Conservation (phyloP, 2,797 vertebrate genomes). For the Sparus aurata region DNA sequence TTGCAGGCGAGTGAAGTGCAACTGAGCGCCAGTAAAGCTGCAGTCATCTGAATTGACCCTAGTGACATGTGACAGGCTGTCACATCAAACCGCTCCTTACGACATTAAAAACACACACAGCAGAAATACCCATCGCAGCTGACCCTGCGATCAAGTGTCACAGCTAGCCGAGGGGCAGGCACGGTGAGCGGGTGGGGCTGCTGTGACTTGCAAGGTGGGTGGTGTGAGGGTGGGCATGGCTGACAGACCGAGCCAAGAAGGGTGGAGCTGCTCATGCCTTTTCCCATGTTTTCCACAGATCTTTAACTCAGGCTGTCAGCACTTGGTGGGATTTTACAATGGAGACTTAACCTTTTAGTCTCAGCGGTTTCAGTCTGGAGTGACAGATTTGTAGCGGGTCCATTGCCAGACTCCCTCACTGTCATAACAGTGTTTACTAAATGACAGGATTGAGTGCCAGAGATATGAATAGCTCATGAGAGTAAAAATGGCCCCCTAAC, state of each 20-base stretch:
- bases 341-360: slow-evolving; percentile 63
- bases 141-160: slow-evolving; percentile 86
- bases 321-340: slow-evolving; percentile 53
- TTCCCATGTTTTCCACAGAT: slow-evolving; percentile 55
- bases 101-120: slow-evolving; percentile 80
- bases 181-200: slow-evolving; percentile 33
- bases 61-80: slow-evolving; percentile 74
- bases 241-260: slow-evolving; percentile 30
- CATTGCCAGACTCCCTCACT: slow-evolving; percentile 52
- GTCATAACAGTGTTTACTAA: slow-evolving; percentile 80
- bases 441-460: slow-evolving; percentile 73
- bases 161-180: slow-evolving; percentile 58
- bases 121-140: slow-evolving; percentile 84
- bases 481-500: slow-evolving; percentile 78
- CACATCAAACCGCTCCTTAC: slow-evolving; percentile 76
- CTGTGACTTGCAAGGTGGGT: slow-evolving; percentile 49
- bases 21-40: slow-evolving; percentile 55
- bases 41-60: slow-evolving; percentile 71
- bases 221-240: slow-evolving; percentile 44
- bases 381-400: slow-evolving; percentile 52
- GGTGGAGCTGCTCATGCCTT: slow-evolving; percentile 53
- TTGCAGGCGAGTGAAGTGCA: slow-evolving; percentile 43
- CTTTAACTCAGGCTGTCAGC: slow-evolving; percentile 51
- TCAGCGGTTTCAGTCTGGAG: slow-evolving; percentile 41
- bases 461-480: slow-evolving; percentile 79